Conservation (phyloP, 2,113 vertebrate species). For the Hirundichthys speculiger region DNA sequence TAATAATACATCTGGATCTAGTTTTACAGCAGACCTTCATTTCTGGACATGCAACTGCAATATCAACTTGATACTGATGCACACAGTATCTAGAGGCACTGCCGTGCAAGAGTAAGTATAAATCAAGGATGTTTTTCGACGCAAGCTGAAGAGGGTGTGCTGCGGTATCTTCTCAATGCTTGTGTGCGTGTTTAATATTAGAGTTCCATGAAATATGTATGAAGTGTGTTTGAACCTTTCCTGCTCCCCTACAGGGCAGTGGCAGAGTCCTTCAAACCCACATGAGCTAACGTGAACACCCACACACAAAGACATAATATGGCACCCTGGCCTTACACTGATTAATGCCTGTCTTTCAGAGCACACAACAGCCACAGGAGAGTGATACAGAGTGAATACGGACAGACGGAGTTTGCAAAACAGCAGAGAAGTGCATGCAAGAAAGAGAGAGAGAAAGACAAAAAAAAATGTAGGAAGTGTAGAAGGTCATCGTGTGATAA, state of each 20-base stretch:
- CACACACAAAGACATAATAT: constrained; percentile 32
- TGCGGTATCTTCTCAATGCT: constrained; percentile 22
- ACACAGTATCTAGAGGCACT: constrained; percentile 25
- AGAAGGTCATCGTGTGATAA: too few relatives aligned
- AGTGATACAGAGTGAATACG: constrained; percentile 38
- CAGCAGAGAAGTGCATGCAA: neutral
- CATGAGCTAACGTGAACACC: constrained; percentile 31
- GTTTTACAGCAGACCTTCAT: constrained; percentile 29
- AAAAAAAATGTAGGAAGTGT: neutral
- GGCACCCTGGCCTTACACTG: constrained; percentile 50
- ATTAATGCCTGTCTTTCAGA: constrained; percentile 67
- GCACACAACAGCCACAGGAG: constrained; percentile 43
- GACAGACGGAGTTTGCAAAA: constrained; percentile 16
- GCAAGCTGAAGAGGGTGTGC: constrained; percentile 13
- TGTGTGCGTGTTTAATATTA: constrained; percentile 45
- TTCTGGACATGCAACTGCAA: constrained; percentile 22
- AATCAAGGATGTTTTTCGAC: constrained; percentile 22
- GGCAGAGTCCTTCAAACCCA: constrained; percentile 56
- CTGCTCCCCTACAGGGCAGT: constrained; percentile 35
- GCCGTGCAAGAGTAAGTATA: neutral
- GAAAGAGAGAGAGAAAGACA: neutral
- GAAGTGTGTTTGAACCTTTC: constrained; percentile 53
- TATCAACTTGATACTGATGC: constrained; percentile 27
- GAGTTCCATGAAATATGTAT: constrained; percentile 69
- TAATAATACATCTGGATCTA: constrained; percentile 62